Conservation (phyloP, 2,797 vertebrate species). For the Varecia variegata region DNA sequence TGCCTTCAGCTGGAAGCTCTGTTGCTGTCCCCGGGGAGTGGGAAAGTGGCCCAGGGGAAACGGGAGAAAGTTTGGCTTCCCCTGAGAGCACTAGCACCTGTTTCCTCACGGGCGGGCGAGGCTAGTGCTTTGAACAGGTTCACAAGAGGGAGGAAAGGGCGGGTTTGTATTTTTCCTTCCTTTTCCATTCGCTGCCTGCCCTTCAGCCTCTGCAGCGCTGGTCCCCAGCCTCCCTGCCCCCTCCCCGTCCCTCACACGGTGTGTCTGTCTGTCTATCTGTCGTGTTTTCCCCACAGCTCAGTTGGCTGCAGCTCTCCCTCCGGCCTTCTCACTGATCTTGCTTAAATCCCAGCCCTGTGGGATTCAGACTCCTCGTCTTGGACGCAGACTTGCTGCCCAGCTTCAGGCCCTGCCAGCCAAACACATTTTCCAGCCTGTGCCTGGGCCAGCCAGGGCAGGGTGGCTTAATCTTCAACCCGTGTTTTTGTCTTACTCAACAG, state of each 20-base stretch:
- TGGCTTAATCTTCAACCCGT: conserved; percentile 74
- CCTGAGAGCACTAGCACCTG: conserved; percentile 57
- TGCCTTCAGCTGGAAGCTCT: neutral
- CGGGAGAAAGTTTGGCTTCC: conserved; percentile 34
- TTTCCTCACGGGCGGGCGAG: conserved; percentile 45
- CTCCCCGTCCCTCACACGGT: neutral
- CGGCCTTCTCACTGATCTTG: neutral
- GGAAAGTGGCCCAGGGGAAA: conserved; percentile 41
- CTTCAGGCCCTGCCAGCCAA: neutral
- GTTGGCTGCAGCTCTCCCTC: neutral
- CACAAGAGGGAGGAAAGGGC: conserved; percentile 71
- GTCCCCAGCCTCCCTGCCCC: neutral
- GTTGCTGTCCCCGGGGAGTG: neutral
- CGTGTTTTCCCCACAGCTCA: neutral
- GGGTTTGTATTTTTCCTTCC: conserved; percentile 68
- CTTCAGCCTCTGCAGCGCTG: conserved; percentile 15
- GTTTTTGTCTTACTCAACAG: conserved; percentile 65
- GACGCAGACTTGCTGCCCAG: neutral
- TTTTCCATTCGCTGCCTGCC: conserved; percentile 58
- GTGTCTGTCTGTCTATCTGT: neutral
- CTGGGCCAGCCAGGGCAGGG: conserved; percentile 47
- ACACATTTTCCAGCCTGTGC: conserved; percentile 41
- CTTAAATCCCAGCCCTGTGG: neutral
- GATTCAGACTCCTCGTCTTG: neutral
- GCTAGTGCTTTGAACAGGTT: conserved; percentile 53